phyloP scores from a whole-genome alignment of 2,113 vertebrate genomes.

The Chaetops frenatus region DNA sequence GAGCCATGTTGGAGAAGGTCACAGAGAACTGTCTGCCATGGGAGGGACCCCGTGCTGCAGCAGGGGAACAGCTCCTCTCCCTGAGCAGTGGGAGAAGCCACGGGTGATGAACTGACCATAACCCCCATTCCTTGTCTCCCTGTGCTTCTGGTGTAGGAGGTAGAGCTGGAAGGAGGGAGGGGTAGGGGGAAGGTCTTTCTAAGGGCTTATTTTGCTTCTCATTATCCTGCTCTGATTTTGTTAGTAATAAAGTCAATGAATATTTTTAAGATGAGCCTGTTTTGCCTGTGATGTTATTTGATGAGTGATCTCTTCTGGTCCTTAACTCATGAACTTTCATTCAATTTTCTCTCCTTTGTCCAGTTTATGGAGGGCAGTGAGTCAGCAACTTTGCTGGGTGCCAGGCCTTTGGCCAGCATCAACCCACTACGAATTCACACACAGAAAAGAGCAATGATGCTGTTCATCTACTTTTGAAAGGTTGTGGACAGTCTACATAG shows the following conservation, averaged over 20 bases:
- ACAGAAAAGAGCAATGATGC: background rate
- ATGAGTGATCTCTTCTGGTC: background rate
- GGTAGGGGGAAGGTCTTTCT: background rate
- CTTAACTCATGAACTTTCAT: background rate
- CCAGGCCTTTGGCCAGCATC: background rate
- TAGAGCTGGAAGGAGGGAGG: background rate
- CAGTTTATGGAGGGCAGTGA: background rate
- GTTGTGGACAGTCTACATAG: background rate
- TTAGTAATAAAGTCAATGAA: background rate
- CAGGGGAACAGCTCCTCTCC: background rate
- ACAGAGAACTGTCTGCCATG: accelerated
- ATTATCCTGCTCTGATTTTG: background rate
- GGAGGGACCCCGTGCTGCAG: background rate
- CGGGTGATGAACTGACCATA: accelerated
- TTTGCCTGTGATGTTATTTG: background rate
- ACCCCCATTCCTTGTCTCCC: background rate
- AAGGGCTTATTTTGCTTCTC: background rate
- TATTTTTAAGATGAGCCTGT: background rate
- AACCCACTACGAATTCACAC: background rate
- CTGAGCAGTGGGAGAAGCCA: background rate
- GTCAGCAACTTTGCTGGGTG: background rate
- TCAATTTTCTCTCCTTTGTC: background rate
- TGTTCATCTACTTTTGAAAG: background rate
- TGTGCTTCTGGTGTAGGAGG: accelerated
- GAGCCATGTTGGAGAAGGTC: accelerated